These are phyloP conservation scores for Parasteatoda lunata DNA, from an alignment of 2,888 invertebrate species.

Conservation along the genomic window DNA sequence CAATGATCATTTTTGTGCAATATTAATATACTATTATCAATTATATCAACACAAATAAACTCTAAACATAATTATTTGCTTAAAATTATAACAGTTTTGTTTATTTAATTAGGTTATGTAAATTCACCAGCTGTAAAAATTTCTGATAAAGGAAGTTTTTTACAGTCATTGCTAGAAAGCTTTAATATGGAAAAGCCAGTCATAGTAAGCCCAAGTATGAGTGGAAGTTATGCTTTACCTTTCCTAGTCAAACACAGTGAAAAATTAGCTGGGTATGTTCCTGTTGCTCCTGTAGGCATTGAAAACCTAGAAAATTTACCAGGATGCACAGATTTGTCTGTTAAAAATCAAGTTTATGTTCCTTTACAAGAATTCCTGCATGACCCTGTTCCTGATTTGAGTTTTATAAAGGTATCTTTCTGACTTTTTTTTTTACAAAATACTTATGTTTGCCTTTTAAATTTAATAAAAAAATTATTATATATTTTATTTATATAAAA, in stretches of 20 bases:
- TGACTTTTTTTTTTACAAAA: neutral
- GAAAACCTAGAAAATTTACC: constrained; percentile 69
- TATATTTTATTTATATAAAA: too few relatives aligned
- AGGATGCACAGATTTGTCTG: neutral
- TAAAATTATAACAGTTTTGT: neutral
- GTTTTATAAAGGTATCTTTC: constrained; percentile 45
- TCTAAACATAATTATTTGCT: neutral
- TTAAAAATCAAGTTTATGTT: constrained; percentile 26
- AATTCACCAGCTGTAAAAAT: constrained; percentile 69
- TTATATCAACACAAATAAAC: neutral
- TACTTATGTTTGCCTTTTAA: too few relatives aligned
- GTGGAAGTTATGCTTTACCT: constrained; percentile 75
- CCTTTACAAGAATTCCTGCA: constrained; percentile 52
- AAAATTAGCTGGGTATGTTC: constrained; percentile 74
- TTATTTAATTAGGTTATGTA: constrained; percentile 72
- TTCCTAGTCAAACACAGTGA: constrained; percentile 73
- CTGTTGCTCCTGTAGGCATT: constrained; percentile 75
- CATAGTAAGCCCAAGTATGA: constrained; percentile 77
- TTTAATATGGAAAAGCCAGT: constrained; percentile 73
- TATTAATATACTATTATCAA: too few relatives aligned
- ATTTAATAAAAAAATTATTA: too few relatives aligned
- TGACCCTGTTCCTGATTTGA: constrained; percentile 60
- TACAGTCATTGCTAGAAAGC: constrained; percentile 72
- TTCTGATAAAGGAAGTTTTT: constrained; percentile 71
- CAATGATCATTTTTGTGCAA: too few relatives aligned